Conservation (phyloP, 64 coral and sea anemone genomes). For the Montipora cactus region DNA sequence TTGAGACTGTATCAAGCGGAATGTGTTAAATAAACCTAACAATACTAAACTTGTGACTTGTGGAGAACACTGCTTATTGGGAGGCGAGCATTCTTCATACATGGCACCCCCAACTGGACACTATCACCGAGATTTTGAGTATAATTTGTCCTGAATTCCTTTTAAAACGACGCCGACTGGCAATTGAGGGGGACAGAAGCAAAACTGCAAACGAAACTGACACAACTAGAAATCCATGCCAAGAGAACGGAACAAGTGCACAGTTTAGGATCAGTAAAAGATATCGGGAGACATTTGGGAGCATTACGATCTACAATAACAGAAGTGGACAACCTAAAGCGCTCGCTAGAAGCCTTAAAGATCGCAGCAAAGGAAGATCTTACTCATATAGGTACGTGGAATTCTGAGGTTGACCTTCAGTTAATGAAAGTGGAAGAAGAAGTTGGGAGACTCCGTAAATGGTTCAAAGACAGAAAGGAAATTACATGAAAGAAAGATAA, state of each 20-base stretch:
- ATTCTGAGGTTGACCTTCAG: neutral
- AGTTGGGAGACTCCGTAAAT: neutral
- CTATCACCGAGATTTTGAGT: conserved; percentile 3
- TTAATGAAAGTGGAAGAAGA: conserved; percentile 32
- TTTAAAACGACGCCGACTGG: neutral
- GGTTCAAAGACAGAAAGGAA: conserved; percentile 22
- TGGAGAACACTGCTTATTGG: neutral
- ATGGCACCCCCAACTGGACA: conserved; percentile 36
- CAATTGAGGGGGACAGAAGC: neutral
- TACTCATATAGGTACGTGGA: too few relatives aligned
- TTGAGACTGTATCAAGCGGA: too few relatives aligned
- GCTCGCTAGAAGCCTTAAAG: conserved; percentile 8
- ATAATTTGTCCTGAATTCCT: conserved; percentile 34
- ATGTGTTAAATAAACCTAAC: neutral
- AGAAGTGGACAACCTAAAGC: conserved; percentile 13
- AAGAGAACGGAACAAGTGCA: neutral
- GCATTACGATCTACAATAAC: too few relatives aligned
- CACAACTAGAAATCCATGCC: conserved; percentile 4
- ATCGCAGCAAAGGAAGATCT: neutral
- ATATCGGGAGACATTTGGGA: too few relatives aligned
- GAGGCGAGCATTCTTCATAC: conserved; percentile 13
- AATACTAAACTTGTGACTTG: neutral
- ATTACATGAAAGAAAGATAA: conserved; percentile 23
- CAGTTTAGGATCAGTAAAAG: too few relatives aligned
- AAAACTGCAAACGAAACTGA: conserved; percentile 37